Conservation (phyloP, 1,140 invertebrate species). For the Copidosoma floridanum region DNA sequence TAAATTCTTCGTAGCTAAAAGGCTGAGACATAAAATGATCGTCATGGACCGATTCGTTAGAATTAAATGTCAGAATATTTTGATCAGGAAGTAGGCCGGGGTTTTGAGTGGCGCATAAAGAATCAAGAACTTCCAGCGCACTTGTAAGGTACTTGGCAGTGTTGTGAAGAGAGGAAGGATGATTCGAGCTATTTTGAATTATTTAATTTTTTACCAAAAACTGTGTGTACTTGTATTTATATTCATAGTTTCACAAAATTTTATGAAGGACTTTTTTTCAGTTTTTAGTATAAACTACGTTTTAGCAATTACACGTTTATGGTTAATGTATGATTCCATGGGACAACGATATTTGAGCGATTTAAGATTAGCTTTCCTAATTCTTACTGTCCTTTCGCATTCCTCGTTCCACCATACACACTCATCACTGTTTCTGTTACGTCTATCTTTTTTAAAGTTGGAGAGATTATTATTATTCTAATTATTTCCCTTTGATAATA, state of each 20-base stretch:
- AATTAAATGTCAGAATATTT: not conserved
- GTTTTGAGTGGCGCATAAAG: not conserved
- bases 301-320: not conserved
- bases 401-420: not conserved
- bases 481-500: no score
- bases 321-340: not conserved
- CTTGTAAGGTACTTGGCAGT: not conserved
- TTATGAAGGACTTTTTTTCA: not conserved
- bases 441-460: not conserved
- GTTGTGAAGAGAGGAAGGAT: not conserved
- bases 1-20: conserved; percentile 17
- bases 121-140: not conserved
- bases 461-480: no score
- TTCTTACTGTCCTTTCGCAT: not conserved
- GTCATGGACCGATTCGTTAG: not conserved
- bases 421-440: not conserved
- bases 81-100: not conserved
- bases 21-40: not conserved
- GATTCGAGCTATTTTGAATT: not conserved
- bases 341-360: not conserved
- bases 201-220: not conserved
- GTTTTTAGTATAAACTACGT: not conserved
- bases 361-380: not conserved
- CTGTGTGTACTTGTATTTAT: not conserved
- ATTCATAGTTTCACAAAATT: not conserved